Conservation (phyloP, 2,797 vertebrate species). For the Poecilia velifera region DNA sequence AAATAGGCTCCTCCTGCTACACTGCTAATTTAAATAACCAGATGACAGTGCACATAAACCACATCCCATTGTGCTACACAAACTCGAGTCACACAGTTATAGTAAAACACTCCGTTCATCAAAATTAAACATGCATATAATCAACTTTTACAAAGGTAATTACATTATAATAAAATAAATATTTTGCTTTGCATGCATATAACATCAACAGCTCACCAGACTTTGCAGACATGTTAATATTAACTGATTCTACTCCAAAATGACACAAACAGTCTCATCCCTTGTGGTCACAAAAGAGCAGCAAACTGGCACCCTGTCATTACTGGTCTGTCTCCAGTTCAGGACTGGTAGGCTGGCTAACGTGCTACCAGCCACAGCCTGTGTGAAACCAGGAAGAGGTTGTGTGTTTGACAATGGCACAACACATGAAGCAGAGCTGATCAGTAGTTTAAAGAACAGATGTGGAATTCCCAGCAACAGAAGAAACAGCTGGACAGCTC, state of each 20-base stretch:
- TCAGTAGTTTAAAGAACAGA: not conserved
- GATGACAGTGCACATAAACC: conserved; percentile 6
- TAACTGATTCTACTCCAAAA: not conserved
- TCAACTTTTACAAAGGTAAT: not conserved
- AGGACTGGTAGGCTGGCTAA: conserved; percentile 19
- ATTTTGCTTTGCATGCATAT: not conserved
- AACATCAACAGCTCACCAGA: not conserved
- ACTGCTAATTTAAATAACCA: conserved; percentile 16
- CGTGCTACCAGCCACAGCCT: conserved; percentile 23
- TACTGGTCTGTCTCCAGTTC: conserved; percentile 25
- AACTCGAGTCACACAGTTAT: not conserved
- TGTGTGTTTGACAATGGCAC: conserved; percentile 6
- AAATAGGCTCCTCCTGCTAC: not conserved
- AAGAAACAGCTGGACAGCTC: not conserved
- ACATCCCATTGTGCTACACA: conserved; percentile 10
- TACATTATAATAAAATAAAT: not conserved
- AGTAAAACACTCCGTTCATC: not conserved
- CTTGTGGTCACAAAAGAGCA: conserved; percentile 1
- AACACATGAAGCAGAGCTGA: not conserved
- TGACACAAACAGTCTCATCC: not conserved
- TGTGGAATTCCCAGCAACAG: not conserved
- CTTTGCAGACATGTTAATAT: not conserved
- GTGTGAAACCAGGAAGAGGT: conserved; percentile 51
- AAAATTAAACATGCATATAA: not conserved
- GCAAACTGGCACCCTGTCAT: conserved; percentile 40